A percentile compares a stretch with the other conserved stretches of the same genome.
These are phyloP conservation scores for Tetramorium parvispinum DNA, from an alignment of 1,140 invertebrate species.

Conservation along the genomic window DNA sequence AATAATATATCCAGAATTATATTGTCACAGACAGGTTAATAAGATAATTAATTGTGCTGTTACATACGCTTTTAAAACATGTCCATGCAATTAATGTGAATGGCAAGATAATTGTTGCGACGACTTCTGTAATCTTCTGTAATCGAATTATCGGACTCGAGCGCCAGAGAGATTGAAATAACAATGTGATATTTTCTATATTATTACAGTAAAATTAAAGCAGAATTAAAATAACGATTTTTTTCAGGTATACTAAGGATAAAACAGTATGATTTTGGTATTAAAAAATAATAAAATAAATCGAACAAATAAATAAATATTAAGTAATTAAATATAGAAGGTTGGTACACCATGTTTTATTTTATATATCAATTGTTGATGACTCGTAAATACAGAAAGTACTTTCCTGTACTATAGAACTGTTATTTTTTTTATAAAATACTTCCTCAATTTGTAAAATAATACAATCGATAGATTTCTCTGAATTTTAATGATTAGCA, in stretches of 20 bases:
- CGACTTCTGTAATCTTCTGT: slow-evolving; percentile 31
- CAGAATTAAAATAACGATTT: not conserved
- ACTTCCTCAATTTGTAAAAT: not conserved
- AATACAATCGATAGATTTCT: not conserved
- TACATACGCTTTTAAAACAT: not conserved
- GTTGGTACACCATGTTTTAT: not conserved
- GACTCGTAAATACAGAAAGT: not conserved
- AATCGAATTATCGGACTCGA: slow-evolving; percentile 30
- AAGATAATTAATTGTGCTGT: slow-evolving; percentile 43
- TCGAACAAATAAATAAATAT: not conserved
- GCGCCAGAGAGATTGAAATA: not conserved
- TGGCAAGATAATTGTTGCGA: slow-evolving; percentile 45
- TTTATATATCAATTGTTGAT: not conserved
- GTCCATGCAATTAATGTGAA: slow-evolving; percentile 3
- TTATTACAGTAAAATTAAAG: slow-evolving; percentile 7
- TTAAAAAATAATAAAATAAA: not conserved
- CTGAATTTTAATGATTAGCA: not conserved
- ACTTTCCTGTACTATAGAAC: not conserved
- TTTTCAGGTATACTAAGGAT: not conserved
- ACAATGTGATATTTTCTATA: slow-evolving; percentile 8
- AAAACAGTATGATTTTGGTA: not conserved
- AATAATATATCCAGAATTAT: slow-evolving; percentile 4
- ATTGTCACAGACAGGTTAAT: slow-evolving; percentile 15
- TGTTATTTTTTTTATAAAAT: not conserved
- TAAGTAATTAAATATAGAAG: not conserved